A percentile compares a stretch with the other conserved stretches of the same genome.
phyloP scores from a whole-genome alignment of 2,113 vertebrate genomes.

The Triplophysa siluroides region DNA sequence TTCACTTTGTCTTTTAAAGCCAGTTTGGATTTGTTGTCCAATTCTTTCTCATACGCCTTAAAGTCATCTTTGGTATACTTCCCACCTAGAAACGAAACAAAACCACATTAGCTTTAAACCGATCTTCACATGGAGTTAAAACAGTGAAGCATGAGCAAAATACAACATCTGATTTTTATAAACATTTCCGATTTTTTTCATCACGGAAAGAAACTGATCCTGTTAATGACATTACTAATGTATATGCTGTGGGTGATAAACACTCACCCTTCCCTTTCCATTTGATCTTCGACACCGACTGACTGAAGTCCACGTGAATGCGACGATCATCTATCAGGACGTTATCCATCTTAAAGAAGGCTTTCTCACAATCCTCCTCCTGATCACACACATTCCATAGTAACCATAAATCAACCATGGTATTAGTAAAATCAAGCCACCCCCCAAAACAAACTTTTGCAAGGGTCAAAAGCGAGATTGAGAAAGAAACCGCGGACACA shows the following conservation, averaged over 20 bases:
- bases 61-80: slow-evolving; percentile 94
- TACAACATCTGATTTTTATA: neutral
- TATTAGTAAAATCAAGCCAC: no score
- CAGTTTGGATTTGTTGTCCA: slow-evolving; percentile 81
- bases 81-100: slow-evolving; percentile 76
- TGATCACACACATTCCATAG: slow-evolving; percentile 44
- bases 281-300: slow-evolving; percentile 94
- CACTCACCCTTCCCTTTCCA: slow-evolving; percentile 94
- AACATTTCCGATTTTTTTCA: no score
- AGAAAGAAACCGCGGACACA: neutral
- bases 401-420: no score
- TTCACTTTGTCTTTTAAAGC: slow-evolving; percentile 89
- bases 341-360: slow-evolving; percentile 99
- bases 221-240: no score
- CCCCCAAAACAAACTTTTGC: no score
- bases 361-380: slow-evolving; percentile 97
- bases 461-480: no score
- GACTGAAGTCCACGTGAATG: slow-evolving; percentile 98
- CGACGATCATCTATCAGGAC: slow-evolving; percentile 95
- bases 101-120: neutral
- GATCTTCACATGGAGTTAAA: neutral
- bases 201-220: no score
- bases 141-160: neutral
- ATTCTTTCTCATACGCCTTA: slow-evolving; percentile 90
- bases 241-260: neutral